Conservation (phyloP, 2,888 invertebrate species). For the Scaptomyza flava region DNA sequence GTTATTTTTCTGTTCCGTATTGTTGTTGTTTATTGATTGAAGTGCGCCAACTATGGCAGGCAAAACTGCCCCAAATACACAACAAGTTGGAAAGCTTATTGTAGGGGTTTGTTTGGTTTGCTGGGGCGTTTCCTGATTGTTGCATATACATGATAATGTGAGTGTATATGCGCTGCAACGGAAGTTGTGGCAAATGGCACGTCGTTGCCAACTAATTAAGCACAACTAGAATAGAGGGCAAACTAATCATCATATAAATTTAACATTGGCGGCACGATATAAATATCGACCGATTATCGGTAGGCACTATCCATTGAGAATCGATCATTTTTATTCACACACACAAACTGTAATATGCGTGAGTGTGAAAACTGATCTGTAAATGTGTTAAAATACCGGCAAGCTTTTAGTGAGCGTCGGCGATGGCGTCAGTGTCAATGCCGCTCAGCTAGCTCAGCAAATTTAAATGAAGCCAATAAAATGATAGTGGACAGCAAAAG, state of each 20-base stretch:
- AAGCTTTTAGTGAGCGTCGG: slow-evolving; percentile 44
- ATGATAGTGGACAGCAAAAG: slow-evolving; percentile 46
- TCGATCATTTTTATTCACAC: slow-evolving; percentile 19
- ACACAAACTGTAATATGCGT: background rate
- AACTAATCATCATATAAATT: slow-evolving; percentile 12
- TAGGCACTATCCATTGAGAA: slow-evolving; percentile 7
- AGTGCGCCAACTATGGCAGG: slow-evolving; percentile 61
- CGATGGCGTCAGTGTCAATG: slow-evolving; percentile 41
- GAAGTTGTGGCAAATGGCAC: slow-evolving; percentile 58
- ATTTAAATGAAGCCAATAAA: slow-evolving; percentile 59
- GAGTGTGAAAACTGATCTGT: slow-evolving; percentile 13
- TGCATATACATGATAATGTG: slow-evolving; percentile 1
- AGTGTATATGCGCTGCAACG: slow-evolving; percentile 49
- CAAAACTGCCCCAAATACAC: slow-evolving; percentile 70
- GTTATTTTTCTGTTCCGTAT: slow-evolving; percentile 23
- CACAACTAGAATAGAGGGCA: slow-evolving; percentile 37
- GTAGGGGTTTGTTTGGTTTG: slow-evolving; percentile 56
- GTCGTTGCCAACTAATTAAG: slow-evolving; percentile 64
- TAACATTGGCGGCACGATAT: slow-evolving; percentile 8
- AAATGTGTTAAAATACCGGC: slow-evolving; percentile 53
- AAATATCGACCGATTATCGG: slow-evolving; percentile 39
- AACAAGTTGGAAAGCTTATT: slow-evolving; percentile 69
- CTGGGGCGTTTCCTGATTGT: slow-evolving; percentile 44
- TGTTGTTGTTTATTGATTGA: slow-evolving; percentile 69
- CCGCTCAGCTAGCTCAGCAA: slow-evolving; percentile 37